These are phyloP conservation scores for Ceratosolen fusciceps DNA, from an alignment of 1,140 invertebrate species.

Conservation along the genomic window DNA sequence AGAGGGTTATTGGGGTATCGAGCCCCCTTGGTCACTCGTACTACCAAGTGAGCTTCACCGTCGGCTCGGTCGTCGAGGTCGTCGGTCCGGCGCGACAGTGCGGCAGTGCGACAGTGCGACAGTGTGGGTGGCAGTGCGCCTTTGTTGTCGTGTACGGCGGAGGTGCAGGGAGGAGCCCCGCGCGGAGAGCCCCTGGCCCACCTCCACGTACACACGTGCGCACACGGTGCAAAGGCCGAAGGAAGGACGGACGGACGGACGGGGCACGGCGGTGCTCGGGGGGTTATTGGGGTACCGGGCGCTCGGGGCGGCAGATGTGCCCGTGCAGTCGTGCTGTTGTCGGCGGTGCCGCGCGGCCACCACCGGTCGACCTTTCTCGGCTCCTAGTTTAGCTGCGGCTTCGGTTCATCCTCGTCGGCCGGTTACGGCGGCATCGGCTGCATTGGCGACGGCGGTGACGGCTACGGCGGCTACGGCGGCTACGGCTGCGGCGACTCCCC, in stretches of 20 bases:
- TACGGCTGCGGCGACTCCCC: neutral
- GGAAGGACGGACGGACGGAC: no score
- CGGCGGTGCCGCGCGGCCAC: neutral
- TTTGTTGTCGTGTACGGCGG: neutral
- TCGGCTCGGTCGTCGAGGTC: no score
- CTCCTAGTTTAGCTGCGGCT: neutral
- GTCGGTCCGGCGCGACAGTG: no score
- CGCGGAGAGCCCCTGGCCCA: neutral
- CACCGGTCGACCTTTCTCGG: neutral
- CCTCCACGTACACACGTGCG: neutral
- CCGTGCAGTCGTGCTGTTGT: neutral
- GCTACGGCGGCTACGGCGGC: neutral
- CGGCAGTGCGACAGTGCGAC: no score
- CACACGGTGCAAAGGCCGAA: neutral
- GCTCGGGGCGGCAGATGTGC: constrained; percentile 1
- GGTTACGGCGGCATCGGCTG: no score
- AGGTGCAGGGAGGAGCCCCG: neutral
- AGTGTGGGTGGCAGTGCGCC: no score
- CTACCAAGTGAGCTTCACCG: neutral
- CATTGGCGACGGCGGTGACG: neutral
- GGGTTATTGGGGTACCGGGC: no score
- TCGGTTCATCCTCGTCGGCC: no score
- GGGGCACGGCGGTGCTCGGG: no score
- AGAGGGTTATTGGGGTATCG: neutral
- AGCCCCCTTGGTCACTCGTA: neutral